Evolutionary conservation across 2,113 vertebrate genomes (phyloP).

Genomic region (Caranx melampygus): DNA sequence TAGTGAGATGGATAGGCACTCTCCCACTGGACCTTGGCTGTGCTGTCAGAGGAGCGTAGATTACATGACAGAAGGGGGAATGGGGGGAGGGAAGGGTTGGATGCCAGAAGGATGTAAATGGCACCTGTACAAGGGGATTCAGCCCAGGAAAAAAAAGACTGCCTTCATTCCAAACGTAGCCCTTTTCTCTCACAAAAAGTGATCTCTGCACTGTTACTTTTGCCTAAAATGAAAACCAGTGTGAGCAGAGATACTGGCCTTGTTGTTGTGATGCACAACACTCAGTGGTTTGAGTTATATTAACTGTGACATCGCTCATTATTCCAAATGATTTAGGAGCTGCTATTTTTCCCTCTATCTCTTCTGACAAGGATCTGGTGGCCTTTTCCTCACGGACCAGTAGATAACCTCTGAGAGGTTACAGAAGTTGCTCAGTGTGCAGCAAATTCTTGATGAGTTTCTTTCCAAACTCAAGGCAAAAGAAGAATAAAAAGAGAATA

Average conservation of each 20-base stretch:
- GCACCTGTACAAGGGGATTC: constrained; percentile 57
- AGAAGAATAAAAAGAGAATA: not conserved
- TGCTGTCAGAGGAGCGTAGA: constrained; percentile 75
- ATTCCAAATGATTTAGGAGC: constrained; percentile 74
- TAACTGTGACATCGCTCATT: constrained; percentile 72
- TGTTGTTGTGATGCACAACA: constrained; percentile 52
- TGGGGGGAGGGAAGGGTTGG: constrained; percentile 17
- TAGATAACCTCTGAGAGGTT: constrained; percentile 63
- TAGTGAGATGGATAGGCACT: constrained; percentile 79
- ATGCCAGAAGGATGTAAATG: constrained; percentile 65
- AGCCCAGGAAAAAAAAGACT: constrained; percentile 45
- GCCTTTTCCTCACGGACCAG: constrained; percentile 57
- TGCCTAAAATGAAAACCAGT: constrained; percentile 54
- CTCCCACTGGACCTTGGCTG: constrained; percentile 75
- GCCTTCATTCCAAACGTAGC: constrained; percentile 38
- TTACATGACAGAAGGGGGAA: constrained; percentile 75
- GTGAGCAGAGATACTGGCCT: constrained; percentile 1
- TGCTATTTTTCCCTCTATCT: constrained; percentile 46
- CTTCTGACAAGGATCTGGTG: constrained; percentile 67
- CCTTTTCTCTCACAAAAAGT: constrained; percentile 26
- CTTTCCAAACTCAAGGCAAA: constrained; percentile 1
- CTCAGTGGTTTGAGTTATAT: constrained; percentile 59
- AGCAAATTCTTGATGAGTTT: constrained; percentile 43
- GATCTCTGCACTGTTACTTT: constrained; percentile 35
- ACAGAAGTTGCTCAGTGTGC: constrained; percentile 32